Evolutionary conservation across 1,140 invertebrate genomes (phyloP).

Genomic region (Oryctes rhinoceros): DNA sequence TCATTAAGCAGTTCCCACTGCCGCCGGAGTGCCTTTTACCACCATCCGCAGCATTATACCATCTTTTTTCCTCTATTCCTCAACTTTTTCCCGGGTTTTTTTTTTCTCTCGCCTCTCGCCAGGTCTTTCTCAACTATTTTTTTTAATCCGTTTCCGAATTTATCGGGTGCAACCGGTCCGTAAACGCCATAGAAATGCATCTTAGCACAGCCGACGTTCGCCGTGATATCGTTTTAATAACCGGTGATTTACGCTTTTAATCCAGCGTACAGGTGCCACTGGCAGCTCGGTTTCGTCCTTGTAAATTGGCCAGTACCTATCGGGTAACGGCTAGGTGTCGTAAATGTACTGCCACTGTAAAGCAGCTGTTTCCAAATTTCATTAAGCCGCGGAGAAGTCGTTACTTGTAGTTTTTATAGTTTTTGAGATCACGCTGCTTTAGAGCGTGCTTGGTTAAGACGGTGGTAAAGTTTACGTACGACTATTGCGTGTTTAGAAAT

Average conservation of each 20-base stretch:
- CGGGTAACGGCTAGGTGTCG: background rate
- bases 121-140: background rate
- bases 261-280: background rate
- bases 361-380: background rate
- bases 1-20: slow-evolving; percentile 30
- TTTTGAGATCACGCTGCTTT: background rate
- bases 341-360: background rate
- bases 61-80: background rate
- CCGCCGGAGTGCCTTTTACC: background rate
- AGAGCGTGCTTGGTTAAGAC: too few relatives aligned
- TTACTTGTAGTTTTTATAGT: slow-evolving; percentile 1
- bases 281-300: background rate
- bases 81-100: background rate
- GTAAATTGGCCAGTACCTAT: background rate
- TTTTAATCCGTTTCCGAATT: background rate
- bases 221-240: slow-evolving; percentile 28
- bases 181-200: slow-evolving; percentile 1
- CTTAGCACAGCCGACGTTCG: background rate
- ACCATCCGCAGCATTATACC: background rate
- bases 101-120: background rate
- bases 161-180: slow-evolving; percentile 17
- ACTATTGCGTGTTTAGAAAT: too few relatives aligned
- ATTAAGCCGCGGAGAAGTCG: slow-evolving; percentile 2
- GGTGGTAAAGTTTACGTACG: too few relatives aligned
- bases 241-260: slow-evolving; percentile 19